Conservation (phyloP, 1,140 invertebrate species). For the Ruditapes philippinarum region DNA sequence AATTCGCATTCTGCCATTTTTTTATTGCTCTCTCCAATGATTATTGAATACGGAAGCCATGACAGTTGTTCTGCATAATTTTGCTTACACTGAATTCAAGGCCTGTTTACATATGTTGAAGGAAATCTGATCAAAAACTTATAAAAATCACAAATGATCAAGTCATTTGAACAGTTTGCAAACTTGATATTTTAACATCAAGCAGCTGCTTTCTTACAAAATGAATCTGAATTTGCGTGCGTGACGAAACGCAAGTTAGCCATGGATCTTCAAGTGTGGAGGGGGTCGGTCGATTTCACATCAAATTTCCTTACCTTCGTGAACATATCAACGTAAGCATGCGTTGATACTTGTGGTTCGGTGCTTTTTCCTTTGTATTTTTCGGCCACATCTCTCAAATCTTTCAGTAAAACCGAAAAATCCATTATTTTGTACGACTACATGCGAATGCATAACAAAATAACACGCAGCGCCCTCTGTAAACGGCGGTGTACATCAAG, state of each 20-base stretch:
- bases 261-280: neutral
- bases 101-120: neutral
- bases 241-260: constrained; percentile 48
- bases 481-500: constrained; percentile 34
- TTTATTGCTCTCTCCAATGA: no score
- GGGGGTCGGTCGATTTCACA: neutral
- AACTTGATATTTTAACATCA: neutral
- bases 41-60: neutral
- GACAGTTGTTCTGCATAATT: constrained; percentile 36
- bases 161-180: neutral
- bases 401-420: constrained; percentile 62
- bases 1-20: no score
- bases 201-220: neutral
- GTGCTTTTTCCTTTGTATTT: constrained; percentile 63
- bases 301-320: constrained; percentile 49
- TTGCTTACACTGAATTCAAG: neutral
- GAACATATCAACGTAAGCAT: constrained; percentile 66
- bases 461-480: constrained; percentile 49
- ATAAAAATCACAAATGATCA: neutral
- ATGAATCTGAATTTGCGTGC: constrained; percentile 41
- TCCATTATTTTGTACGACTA: constrained; percentile 53
- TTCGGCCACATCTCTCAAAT: constrained; percentile 66
- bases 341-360: constrained; percentile 56
- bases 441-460: constrained; percentile 61
- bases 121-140: neutral